Base-by-base conservation (phyloP, 2,113 vertebrate genomes). In the Odocoileus hemionus region DNA sequence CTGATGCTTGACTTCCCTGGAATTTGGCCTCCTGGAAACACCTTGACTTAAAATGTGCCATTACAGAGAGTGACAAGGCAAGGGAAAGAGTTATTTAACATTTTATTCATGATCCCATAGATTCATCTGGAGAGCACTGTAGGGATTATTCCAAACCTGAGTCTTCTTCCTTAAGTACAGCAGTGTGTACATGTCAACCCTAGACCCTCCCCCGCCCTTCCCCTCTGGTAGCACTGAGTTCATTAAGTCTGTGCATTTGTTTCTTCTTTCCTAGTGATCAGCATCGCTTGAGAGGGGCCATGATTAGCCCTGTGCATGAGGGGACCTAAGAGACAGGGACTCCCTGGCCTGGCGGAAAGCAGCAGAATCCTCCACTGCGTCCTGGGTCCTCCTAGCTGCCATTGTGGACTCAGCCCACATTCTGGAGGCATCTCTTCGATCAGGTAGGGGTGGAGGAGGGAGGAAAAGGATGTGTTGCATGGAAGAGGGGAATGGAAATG, bases 281-380 rank as follows among this genome's bases (percentile, higher is more conserved):
- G 1, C 25, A 2, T 5, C 9, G 9, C 28, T 47, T 4, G 12
- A 0, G 2, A 26, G 14, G 36, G 3, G 16, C 14, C 16, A 2
- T 6, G 26, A 6, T 5, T 33, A 64, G 79, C 23, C 43, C 15
- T n/a, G 19, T 54, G 47, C 33, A 90, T 11, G 19, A 67, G 55
- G 12, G n/a, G 12, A 1, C 26, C 55, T 33, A 33, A 55, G 33
- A 26, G 52, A 21, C 64, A 3, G 7, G 23, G 23, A 7, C 23
- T 30, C 28, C 25, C 17, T 8, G 6, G 64, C 25, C 21, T 50
- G 76, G 76, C 15, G 1, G 5, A 74, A 30, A n/a, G 28, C 16
- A 16, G 26, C 3, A 5, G 45, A 7, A 80, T 28, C 61, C 9
- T 0, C 25, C 43, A 16, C 9, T 2, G 4, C 21, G 13, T 7